Conservation (phyloP, 2,797 vertebrate genomes). For the Botia almorhae region DNA sequence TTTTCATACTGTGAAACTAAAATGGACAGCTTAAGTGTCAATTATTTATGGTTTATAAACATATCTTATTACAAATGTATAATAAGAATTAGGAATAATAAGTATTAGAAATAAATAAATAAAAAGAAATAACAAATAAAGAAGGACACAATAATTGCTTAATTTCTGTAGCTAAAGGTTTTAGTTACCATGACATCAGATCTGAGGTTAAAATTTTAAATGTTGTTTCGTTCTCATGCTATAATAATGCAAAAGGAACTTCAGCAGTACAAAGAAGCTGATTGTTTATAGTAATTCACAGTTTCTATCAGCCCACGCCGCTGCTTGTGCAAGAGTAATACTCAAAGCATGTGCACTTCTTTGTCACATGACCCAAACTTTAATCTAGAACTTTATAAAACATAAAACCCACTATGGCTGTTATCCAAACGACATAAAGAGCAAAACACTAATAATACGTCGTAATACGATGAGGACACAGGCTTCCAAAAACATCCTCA, state of each 20-base stretch:
- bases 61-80: too few species aligned
- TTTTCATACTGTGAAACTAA: neutral
- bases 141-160: too few species aligned
- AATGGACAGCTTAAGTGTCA: neutral
- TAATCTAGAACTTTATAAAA: constrained; percentile 35
- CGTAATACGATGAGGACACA: neutral
- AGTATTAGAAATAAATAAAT: too few species aligned
- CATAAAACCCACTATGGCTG: neutral
- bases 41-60: neutral
- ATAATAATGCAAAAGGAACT: constrained; percentile 24
- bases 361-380: constrained; percentile 43
- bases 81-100: too few species aligned
- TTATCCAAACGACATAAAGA: neutral
- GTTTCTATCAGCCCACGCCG: constrained; percentile 38
- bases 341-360: constrained; percentile 58
- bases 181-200: neutral
- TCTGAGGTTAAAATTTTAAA: neutral
- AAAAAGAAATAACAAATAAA: too few species aligned
- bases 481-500: too few species aligned
- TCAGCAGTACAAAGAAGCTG: constrained; percentile 58
- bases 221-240: neutral
- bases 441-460: neutral
- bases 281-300: constrained; percentile 64
- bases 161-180: neutral
- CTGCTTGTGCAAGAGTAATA: constrained; percentile 63